Evolutionary conservation across 2,888 invertebrate genomes (phyloP).

Genomic region (Lissocephala sabroskyi): DNA sequence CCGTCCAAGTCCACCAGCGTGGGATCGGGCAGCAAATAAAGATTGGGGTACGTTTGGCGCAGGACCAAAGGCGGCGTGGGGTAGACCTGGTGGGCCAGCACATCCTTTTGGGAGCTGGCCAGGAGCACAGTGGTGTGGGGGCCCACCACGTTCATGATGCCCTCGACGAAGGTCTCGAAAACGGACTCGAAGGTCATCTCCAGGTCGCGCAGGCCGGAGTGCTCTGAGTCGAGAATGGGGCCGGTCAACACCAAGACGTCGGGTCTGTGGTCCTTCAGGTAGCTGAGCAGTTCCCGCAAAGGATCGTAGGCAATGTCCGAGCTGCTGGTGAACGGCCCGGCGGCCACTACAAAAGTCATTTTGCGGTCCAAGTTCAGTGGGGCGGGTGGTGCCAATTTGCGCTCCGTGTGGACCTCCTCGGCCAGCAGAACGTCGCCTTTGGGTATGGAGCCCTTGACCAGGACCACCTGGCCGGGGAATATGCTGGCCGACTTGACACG

Average conservation of each 20-base stretch:
- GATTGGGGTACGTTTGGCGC: constrained; percentile 76
- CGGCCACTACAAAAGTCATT: constrained; percentile 81
- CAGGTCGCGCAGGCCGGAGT: constrained; percentile 77
- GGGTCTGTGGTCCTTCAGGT: constrained; percentile 80
- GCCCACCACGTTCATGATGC: constrained; percentile 77
- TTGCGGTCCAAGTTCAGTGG: constrained; percentile 74
- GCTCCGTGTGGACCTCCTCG: constrained; percentile 78
- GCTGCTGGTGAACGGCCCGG: constrained; percentile 87
- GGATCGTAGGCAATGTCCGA: constrained; percentile 87
- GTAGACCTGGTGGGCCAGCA: constrained; percentile 84
- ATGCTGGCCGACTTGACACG: constrained; percentile 71
- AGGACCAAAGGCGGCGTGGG: constrained; percentile 86
- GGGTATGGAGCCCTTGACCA: constrained; percentile 82
- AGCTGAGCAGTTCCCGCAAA: constrained; percentile 81
- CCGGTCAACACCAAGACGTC: constrained; percentile 88
- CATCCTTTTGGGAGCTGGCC: constrained; percentile 84
- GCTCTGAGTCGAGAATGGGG: constrained; percentile 85
- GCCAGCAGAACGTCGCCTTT: constrained; percentile 80
- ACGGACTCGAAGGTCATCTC: constrained; percentile 81
- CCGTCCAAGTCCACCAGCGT: constrained; percentile 84
- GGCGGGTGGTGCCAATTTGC: constrained; percentile 70
- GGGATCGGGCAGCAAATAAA: constrained; percentile 86
- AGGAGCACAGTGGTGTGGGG: constrained; percentile 83
- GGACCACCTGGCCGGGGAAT: constrained; percentile 75
- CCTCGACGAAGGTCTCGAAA: constrained; percentile 81